Evolutionary conservation across 1,140 invertebrate genomes (phyloP).

Genomic region (Thaumetopoea pityocampa): DNA sequence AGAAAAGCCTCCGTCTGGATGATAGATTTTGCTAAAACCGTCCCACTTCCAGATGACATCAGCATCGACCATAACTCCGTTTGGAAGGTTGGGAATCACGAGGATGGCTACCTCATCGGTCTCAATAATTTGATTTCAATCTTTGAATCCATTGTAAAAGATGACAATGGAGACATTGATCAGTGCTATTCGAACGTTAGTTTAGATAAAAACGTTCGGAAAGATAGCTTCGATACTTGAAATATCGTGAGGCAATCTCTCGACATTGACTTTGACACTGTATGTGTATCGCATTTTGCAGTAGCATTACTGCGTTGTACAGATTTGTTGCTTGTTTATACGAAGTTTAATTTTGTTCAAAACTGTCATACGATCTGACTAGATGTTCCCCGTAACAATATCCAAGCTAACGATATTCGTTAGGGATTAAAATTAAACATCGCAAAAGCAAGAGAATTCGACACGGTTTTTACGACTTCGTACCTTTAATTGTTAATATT

Average conservation of each 20-base stretch:
- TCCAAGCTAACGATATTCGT: not conserved
- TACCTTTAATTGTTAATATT: constrained; percentile 19
- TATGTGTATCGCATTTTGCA: constrained; percentile 22
- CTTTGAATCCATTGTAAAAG: constrained; percentile 79
- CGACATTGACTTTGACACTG: constrained; percentile 28
- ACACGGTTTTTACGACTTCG: constrained; percentile 21
- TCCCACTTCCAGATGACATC: constrained; percentile 85
- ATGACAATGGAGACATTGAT: constrained; percentile 59
- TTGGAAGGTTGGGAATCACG: constrained; percentile 98
- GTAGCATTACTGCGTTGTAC: constrained; percentile 27
- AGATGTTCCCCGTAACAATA: not conserved
- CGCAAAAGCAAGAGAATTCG: constrained; percentile 16
- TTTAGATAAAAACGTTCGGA: constrained; percentile 56
- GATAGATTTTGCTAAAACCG: constrained; percentile 98
- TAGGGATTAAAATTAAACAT: constrained; percentile 4
- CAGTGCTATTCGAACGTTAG: constrained; percentile 50
- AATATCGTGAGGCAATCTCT: constrained; percentile 25
- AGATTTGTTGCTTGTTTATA: constrained; percentile 23
- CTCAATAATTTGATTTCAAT: constrained; percentile 95
- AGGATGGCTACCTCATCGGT: constrained; percentile 97
- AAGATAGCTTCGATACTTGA: constrained; percentile 66
- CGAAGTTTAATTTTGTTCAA: constrained; percentile 4
- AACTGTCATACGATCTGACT: constrained; percentile 1
- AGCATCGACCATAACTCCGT: constrained; percentile 87
- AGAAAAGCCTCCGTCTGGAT: constrained; percentile 94